Evolutionary conservation across 2,113 vertebrate genomes (phyloP).

Genomic region (Fulica atra): DNA sequence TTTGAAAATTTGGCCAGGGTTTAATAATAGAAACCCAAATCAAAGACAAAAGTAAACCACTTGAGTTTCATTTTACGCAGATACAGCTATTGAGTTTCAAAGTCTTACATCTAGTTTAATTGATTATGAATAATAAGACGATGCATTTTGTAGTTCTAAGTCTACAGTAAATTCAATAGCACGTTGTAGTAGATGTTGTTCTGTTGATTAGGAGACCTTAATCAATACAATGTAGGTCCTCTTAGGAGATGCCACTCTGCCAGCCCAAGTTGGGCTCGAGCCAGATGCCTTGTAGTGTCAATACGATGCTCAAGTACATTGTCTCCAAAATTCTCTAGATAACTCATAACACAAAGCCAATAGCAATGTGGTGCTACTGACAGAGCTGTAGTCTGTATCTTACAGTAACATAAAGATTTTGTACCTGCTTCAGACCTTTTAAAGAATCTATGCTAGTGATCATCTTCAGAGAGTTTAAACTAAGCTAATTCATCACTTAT

Average conservation of each 20-base stretch:
- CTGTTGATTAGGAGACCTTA: slow-evolving; percentile 18
- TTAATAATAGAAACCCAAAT: background rate
- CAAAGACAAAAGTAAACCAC: background rate
- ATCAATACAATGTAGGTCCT: slow-evolving; percentile 38
- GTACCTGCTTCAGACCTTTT: slow-evolving; percentile 24
- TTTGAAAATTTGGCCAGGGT: background rate
- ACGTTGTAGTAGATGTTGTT: background rate
- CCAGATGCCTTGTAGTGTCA: background rate
- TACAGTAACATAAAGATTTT: background rate
- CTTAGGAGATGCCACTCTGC: slow-evolving; percentile 5
- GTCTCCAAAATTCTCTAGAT: background rate
- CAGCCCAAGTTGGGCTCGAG: background rate
- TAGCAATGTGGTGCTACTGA: background rate
- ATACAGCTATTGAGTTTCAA: background rate
- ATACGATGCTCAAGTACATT: background rate
- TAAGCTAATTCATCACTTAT: slow-evolving; percentile 62
- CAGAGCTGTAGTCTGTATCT: background rate
- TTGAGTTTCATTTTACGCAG: background rate
- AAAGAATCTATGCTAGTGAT: slow-evolving; percentile 12
- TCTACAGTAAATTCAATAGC: slow-evolving; percentile 7
- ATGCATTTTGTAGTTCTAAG: background rate
- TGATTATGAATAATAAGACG: background rate
- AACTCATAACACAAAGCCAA: background rate
- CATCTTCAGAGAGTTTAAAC: slow-evolving; percentile 2
- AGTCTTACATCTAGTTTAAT: background rate